phyloP scores from a whole-genome alignment of 2,113 vertebrate species.

The Lepisosteus osseus region DNA sequence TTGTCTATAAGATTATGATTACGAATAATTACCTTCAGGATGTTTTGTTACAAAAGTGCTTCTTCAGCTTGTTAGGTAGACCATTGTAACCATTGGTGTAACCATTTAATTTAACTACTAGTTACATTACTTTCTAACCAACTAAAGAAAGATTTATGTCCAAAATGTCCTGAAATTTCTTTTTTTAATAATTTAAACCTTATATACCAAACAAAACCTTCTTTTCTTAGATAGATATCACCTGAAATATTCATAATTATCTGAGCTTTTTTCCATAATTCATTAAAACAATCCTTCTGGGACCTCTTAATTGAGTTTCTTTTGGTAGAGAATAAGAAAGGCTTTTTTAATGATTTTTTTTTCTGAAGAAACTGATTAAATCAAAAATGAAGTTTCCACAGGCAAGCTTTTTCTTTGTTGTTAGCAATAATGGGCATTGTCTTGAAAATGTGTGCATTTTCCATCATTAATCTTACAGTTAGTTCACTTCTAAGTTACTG shows the following conservation, averaged over 20 bases:
- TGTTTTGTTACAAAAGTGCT: background rate
- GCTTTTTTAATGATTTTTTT: conserved; percentile 35
- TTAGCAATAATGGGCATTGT: conserved; percentile 41
- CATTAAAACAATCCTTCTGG: conserved; percentile 56
- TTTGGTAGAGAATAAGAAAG: conserved; percentile 61
- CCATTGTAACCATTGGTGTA: too few species aligned
- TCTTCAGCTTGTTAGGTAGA: too few species aligned
- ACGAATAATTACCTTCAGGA: too few species aligned
- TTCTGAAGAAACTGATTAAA: conserved; percentile 57
- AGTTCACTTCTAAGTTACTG: conserved; percentile 11
- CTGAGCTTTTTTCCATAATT: conserved; percentile 53
- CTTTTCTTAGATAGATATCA: conserved; percentile 28
- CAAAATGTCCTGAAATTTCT: too few species aligned
- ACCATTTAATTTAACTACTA: too few species aligned
- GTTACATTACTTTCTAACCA: too few species aligned
- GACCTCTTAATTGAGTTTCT: conserved; percentile 65
- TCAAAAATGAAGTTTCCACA: conserved; percentile 42
- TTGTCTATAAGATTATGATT: too few species aligned
- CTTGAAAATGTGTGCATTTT: conserved; percentile 40
- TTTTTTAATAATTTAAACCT: conserved; percentile 24
- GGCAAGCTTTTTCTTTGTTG: conserved; percentile 33
- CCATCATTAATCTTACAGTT: conserved; percentile 31
- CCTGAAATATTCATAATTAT: conserved; percentile 68
- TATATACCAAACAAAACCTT: too few species aligned
- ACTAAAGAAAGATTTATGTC: too few species aligned